Evolutionary conservation across 2,113 vertebrate species (phyloP), one percentile per base, ranked within the genome.

Genomic region (Toxotes chatareus): DNA sequence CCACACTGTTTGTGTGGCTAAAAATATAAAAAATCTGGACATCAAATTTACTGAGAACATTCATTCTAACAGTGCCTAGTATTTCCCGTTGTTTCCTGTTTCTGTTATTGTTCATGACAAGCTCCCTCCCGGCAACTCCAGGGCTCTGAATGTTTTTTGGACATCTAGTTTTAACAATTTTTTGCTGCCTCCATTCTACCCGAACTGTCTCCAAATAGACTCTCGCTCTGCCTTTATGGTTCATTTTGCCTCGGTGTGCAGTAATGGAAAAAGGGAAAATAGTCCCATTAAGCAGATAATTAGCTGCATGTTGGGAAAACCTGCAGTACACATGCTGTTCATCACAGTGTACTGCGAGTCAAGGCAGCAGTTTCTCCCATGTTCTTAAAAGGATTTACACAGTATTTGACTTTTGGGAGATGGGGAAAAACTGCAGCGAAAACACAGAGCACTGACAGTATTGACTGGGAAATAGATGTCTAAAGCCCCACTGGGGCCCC

Each of bases 221-320:
- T 60, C 53, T 67, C 40, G 0, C 49, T 66, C 19, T 67, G 75
- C 38, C 70, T 79, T 75, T 56, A 51, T 63, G 74, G 38, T 63
- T 79, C n/a, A 31, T 23, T 80, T 70, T 70, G 57, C 44, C 63
- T 82, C 44, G 75, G 73, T 57, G 49, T 84, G 81, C 80, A 84
- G 87, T 89, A 59, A 86, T 84, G 84, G 87, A 89, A 84, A 89
- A 84, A 76, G 56, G 19, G 73, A 72, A 80, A 89, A 80, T 67
- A 23, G 76, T 74, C 80, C 73, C 56, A 81, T 86, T 84, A 81
- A 84, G 65, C 44, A 77, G 73, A 59, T 76, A 89, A 89, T 89
- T 75, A 89, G 74, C 70, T 64, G 71, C 83, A 86, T 65, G 73
- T 70, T 59, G 36, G 69, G 64, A 56, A 80, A 83, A 82, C 27